Conservation (phyloP, 2,113 vertebrate genomes). For the Gymnogyps californianus region DNA sequence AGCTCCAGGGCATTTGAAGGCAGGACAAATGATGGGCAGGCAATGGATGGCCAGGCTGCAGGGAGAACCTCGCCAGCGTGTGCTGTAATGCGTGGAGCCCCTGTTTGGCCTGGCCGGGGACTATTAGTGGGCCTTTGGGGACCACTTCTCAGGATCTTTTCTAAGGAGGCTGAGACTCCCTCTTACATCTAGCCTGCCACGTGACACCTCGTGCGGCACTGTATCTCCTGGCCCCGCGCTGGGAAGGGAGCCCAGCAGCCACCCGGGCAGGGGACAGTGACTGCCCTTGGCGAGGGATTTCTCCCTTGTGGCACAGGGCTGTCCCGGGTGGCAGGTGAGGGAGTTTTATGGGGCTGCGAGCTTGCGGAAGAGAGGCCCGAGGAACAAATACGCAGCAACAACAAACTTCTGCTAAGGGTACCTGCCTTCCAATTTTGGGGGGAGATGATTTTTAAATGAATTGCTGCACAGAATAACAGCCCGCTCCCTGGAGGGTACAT, state of each 20-base stretch:
- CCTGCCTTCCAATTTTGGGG: neutral
- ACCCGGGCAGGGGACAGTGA: neutral
- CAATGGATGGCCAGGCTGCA: neutral
- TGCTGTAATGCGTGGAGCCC: neutral
- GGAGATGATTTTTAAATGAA: neutral
- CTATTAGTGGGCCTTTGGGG: neutral
- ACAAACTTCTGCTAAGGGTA: neutral
- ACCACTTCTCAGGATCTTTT: neutral
- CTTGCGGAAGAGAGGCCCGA: neutral
- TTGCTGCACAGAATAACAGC: neutral
- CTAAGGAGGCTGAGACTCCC: neutral
- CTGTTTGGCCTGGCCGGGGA: neutral
- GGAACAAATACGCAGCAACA: neutral
- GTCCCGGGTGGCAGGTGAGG: neutral
- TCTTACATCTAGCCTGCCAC: rapidly evolving
- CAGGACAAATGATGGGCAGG: neutral
- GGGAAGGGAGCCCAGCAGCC: neutral
- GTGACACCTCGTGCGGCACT: rapidly evolving
- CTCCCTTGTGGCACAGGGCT: neutral
- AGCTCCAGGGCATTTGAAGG: neutral
- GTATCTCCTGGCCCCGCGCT: rapidly evolving
- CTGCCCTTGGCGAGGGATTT: neutral
- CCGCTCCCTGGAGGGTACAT: slow-evolving; percentile 40
- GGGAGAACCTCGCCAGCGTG: rapidly evolving
- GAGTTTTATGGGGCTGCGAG: neutral